Evolutionary conservation across 2,888 invertebrate species (phyloP).

Genomic region (Acronicta alni): DNA sequence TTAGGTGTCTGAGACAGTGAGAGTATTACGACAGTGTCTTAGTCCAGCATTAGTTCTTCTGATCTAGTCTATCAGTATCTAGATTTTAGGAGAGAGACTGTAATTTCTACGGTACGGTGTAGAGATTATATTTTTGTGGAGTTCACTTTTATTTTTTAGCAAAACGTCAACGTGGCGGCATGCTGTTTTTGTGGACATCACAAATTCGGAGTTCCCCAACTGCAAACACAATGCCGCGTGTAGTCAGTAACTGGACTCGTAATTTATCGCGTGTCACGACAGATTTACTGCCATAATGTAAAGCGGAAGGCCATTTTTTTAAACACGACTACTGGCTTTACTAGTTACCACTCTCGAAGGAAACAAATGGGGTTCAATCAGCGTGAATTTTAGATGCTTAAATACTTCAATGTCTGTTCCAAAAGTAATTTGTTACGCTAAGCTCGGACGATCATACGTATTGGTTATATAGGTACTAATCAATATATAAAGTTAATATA

Average conservation of each 20-base stretch:
- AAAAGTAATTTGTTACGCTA: slow-evolving; percentile 26
- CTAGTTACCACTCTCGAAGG: slow-evolving; percentile 49
- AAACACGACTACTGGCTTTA: slow-evolving; percentile 56
- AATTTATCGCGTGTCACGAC: slow-evolving; percentile 72
- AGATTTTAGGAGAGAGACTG: too few relatives aligned
- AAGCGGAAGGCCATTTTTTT: slow-evolving; percentile 67
- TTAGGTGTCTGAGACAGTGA: too few relatives aligned
- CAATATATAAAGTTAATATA: too few relatives aligned
- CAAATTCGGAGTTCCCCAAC: slow-evolving; percentile 38
- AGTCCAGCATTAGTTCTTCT: too few relatives aligned
- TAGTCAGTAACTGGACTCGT: slow-evolving; percentile 63
- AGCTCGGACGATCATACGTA: too few relatives aligned
- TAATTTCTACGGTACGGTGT: background rate
- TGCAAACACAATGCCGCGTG: slow-evolving; percentile 40
- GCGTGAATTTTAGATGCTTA: slow-evolving; percentile 33
- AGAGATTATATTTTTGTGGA: background rate
- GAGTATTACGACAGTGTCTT: too few relatives aligned
- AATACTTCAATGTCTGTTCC: slow-evolving; percentile 24
- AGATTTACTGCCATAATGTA: slow-evolving; percentile 73
- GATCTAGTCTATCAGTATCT: too few relatives aligned
- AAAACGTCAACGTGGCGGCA: slow-evolving; percentile 19
- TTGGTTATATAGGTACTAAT: too few relatives aligned
- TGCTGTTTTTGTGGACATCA: slow-evolving; percentile 30
- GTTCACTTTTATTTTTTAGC: slow-evolving; percentile 18
- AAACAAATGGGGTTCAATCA: slow-evolving; percentile 48